phyloP scores from a whole-genome alignment of 2,113 vertebrate genomes.

The Tetrao urogallus region DNA sequence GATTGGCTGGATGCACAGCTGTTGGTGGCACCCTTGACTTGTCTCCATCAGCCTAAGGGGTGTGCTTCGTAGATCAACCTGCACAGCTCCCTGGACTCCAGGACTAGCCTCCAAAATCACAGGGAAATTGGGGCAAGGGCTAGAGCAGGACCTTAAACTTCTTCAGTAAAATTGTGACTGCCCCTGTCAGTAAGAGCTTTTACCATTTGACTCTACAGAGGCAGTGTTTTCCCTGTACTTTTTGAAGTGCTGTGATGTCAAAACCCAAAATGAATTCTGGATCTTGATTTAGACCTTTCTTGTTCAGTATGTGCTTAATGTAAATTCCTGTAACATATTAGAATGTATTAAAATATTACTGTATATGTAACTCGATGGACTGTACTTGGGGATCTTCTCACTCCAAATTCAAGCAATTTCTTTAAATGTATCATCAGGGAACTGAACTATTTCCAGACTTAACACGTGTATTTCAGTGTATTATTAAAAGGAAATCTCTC shows the following conservation, averaged over 20 bases:
- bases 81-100: background rate
- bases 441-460: background rate
- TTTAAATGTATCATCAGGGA: background rate
- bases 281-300: background rate
- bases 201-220: background rate
- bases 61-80: accelerated
- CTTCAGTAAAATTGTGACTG: background rate
- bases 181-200: background rate
- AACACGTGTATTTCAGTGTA: background rate
- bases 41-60: accelerated
- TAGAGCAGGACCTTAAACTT: background rate
- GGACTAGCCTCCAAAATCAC: background rate
- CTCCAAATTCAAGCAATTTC: background rate
- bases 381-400: background rate
- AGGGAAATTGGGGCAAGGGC: background rate
- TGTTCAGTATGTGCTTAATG: background rate
- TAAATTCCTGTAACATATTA: background rate
- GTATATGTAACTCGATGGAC: accelerated
- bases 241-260: background rate
- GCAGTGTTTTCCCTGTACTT: background rate
- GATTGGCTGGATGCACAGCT: accelerated
- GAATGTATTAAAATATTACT: background rate
- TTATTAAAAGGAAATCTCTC: background rate
- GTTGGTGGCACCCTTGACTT: background rate
- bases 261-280: background rate